Base-by-base conservation (phyloP, 2,888 invertebrate genomes). In the Mythimna impura region DNA sequence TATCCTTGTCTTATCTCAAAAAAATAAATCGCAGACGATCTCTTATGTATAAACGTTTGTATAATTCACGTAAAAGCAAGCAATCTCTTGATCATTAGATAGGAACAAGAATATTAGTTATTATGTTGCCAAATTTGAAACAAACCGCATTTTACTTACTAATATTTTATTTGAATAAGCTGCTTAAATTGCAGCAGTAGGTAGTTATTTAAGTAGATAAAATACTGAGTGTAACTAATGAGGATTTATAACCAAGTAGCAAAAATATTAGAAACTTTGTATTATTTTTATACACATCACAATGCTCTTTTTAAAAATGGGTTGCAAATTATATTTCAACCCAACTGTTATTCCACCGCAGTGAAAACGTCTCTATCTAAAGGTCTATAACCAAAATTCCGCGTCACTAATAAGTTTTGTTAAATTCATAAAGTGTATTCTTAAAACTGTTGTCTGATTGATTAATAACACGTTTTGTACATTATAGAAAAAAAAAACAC, bases 101-200 rank as follows among this genome's bases (percentile, higher is more conserved):
- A 66, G 8, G 34, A 20, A 34, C 7, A 34, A 17, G 25, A 34
- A 12, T 43, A 30, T 22, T 22, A 50, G 4, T 9, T 8, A 52
- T n/a, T 20, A 30, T n/a, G 30, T 55, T 22, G 22, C 47, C 10
- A 78, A 12, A 52, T 25, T 36, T 57, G 62, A 30, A 47, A 52
- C 36, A 58, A 76, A 54, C 40, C 50, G 30, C 10, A 69, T 68
- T n/a, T 78, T 22, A 12, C 20, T 62, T 20, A 12, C 20, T 34
- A 61, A 54, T 73, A 61, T 52, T 64, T 63, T 54, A 55, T 67
- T 73, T 61, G 2, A 73, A 80, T 80, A 80, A 67, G 67, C 54
- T 34, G 74, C 80, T 64, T 67, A 34, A 22, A 3, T 43, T 17
- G 5, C 64, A 34, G 17, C 17, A 69, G n/a, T 12, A 76, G 17